Conservation (phyloP, 2,113 vertebrate species). For the Cavia porcellus region DNA sequence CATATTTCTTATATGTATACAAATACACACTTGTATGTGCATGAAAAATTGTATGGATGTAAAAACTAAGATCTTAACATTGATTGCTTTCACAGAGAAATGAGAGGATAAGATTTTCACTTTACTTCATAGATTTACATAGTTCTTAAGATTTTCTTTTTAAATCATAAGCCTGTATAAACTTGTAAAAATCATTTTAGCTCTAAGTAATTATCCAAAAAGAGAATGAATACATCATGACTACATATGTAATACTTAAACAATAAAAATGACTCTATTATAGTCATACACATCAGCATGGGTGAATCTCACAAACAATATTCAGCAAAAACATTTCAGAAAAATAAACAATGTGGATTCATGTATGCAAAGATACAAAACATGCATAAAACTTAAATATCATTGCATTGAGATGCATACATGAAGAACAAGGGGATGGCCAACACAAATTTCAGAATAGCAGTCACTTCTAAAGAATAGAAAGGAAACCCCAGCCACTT, state of each 20-base stretch:
- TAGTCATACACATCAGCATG: not conserved
- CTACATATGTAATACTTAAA: not conserved
- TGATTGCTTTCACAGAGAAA: not conserved
- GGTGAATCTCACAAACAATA: not conserved
- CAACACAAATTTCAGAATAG: not conserved
- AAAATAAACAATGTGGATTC: slow-evolving; percentile 16
- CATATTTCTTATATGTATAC: not conserved
- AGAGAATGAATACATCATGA: not conserved
- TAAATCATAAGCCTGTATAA: not conserved
- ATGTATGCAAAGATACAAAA: not conserved
- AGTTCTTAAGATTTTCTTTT: slow-evolving; percentile 6
- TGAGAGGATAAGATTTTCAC: not conserved
- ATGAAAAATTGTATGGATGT: not conserved
- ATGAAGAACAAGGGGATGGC: not conserved
- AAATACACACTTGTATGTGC: not conserved
- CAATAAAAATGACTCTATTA: not conserved
- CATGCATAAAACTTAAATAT: not conserved
- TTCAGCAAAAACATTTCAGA: not conserved
- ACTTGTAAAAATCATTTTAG: slow-evolving; percentile 26
- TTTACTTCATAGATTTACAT: slow-evolving; percentile 11
- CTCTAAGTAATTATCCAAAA: slow-evolving; percentile 21
- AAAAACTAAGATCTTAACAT: slow-evolving; percentile 34
- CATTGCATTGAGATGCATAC: not conserved
- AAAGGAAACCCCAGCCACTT: not conserved
- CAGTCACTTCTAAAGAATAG: not conserved